Evolutionary conservation across 2,888 invertebrate genomes (phyloP).

Genomic region (Adela reaumurella): DNA sequence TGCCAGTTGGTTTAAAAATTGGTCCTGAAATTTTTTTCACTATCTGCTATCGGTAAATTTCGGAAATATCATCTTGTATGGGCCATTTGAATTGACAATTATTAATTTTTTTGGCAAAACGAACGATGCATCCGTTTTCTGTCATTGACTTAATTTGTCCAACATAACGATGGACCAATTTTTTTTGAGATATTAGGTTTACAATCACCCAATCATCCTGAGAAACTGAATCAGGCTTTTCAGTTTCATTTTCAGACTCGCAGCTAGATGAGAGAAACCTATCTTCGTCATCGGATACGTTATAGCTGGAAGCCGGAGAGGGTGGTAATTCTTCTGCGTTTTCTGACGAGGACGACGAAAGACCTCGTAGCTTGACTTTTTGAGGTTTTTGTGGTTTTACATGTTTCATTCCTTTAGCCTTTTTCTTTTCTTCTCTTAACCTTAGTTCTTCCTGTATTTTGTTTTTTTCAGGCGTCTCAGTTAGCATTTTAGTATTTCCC

Average conservation of each 20-base stretch:
- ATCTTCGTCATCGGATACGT: background rate
- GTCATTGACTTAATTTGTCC: too few relatives aligned
- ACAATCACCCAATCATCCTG: background rate
- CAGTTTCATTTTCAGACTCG: background rate
- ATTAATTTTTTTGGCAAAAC: background rate
- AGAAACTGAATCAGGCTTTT: background rate
- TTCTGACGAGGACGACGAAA: background rate
- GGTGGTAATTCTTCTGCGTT: background rate
- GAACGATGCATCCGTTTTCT: too few relatives aligned
- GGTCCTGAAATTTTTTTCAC: background rate
- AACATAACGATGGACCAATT: too few relatives aligned
- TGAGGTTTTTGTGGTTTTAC: background rate
- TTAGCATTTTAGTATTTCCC: conserved; percentile 11
- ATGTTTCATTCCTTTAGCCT: conserved; percentile 4
- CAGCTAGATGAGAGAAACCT: background rate
- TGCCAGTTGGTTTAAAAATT: background rate
- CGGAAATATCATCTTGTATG: background rate
- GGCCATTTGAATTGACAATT: background rate
- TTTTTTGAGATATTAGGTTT: too few relatives aligned
- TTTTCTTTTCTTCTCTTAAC: conserved; percentile 7
- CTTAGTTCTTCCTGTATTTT: conserved; percentile 7
- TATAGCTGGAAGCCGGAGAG: background rate
- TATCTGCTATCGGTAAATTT: background rate
- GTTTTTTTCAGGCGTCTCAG: conserved; percentile 15
- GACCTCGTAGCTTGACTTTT: background rate